A percentile compares a stretch with the other conserved stretches of the same genome.
phyloP scores from a whole-genome alignment of 2,888 invertebrate species.

The Alentia gelatinosa region DNA sequence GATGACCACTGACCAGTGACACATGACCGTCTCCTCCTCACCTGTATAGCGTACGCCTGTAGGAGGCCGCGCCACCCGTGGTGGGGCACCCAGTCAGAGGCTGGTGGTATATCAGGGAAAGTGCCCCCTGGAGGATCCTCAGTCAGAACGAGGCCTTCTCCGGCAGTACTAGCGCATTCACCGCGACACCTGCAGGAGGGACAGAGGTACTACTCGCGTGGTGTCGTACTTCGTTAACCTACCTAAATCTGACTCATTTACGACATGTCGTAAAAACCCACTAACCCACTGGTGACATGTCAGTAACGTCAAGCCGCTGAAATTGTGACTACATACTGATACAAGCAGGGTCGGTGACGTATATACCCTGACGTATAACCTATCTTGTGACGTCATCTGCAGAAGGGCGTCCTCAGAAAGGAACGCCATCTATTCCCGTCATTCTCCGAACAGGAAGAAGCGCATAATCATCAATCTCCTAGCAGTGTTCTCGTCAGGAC shows the following conservation, averaged over 20 bases:
- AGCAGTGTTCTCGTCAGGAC: not conserved
- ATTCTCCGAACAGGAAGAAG: not conserved
- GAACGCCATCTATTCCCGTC: too few species aligned
- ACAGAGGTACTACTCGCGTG: not conserved
- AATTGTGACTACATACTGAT: not conserved
- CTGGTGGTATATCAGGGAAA: not conserved
- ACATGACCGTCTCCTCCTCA: not conserved
- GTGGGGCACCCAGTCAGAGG: not conserved
- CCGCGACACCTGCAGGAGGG: not conserved
- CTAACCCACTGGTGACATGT: not conserved
- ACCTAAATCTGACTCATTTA: not conserved
- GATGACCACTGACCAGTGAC: constrained; percentile 9
- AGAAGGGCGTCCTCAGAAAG: too few species aligned
- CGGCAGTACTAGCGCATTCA: not conserved
- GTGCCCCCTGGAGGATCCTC: not conserved
- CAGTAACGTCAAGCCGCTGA: not conserved
- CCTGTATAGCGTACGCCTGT: not conserved
- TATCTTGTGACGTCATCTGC: too few species aligned
- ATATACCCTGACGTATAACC: not conserved
- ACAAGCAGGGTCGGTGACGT: not conserved
- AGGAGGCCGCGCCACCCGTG: not conserved
- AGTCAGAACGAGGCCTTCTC: not conserved
- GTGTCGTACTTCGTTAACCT: not conserved
- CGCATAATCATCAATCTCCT: not conserved
- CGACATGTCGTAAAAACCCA: not conserved